Evolutionary conservation across 2,888 invertebrate species (phyloP).

Genomic region (Apotomis capreana): DNA sequence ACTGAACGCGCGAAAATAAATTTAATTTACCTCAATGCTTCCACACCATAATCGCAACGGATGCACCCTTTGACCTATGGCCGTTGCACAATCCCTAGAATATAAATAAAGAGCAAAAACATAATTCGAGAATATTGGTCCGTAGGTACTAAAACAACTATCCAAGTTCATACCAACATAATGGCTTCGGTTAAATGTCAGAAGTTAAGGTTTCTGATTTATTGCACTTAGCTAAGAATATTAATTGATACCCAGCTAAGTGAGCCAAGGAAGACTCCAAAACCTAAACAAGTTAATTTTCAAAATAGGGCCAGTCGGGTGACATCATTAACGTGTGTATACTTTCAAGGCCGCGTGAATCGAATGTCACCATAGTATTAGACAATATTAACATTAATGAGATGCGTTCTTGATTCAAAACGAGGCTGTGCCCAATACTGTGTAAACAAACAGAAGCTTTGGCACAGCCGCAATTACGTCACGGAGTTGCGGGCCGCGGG

Average conservation of each 20-base stretch:
- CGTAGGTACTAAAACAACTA: background rate
- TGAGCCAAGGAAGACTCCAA: conserved; percentile 31
- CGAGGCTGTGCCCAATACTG: conserved; percentile 52
- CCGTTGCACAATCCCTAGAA: conserved; percentile 10
- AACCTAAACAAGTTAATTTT: conserved; percentile 19
- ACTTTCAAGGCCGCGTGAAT: conserved; percentile 38
- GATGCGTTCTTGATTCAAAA: conserved; percentile 52
- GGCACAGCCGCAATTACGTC: conserved; percentile 59
- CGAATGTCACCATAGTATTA: conserved; percentile 41
- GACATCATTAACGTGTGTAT: conserved; percentile 7
- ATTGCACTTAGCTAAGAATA: conserved; percentile 21
- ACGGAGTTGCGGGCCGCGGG: conserved; percentile 58
- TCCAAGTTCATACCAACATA: background rate
- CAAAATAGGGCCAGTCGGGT: conserved; percentile 24
- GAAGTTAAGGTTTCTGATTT: conserved; percentile 17
- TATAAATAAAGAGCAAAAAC: background rate
- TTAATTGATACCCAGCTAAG: conserved; percentile 23
- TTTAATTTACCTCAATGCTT: conserved; percentile 6
- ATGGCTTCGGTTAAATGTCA: conserved; percentile 24
- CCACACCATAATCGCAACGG: conserved; percentile 14
- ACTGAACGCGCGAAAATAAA: background rate
- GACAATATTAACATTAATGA: conserved; percentile 47
- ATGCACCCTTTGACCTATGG: conserved; percentile 11
- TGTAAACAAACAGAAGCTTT: conserved; percentile 56
- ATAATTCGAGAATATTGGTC: background rate